Conservation (phyloP, 2,888 invertebrate species). For the Camptogramma bilineatum region DNA sequence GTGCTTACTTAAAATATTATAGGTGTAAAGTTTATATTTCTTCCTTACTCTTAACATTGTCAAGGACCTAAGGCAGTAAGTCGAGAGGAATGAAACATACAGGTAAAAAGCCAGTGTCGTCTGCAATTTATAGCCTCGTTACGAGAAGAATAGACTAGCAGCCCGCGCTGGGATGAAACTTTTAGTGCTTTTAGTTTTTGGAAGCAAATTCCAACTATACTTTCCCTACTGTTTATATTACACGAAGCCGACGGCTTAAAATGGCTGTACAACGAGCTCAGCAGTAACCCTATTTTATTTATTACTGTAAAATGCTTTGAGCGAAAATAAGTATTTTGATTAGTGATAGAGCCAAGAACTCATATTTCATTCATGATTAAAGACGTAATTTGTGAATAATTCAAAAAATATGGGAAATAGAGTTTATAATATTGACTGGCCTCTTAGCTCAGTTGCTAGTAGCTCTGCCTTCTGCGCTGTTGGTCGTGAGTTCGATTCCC, state of each 20-base stretch:
- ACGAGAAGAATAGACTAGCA: constrained; percentile 58
- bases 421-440: too few relatives aligned
- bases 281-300: constrained; percentile 26
- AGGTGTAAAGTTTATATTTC: neutral
- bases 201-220: constrained; percentile 31
- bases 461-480: too few relatives aligned
- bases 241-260: constrained; percentile 26
- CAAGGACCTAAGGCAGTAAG: constrained; percentile 20
- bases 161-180: constrained; percentile 33
- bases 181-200: constrained; percentile 39
- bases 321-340: constrained; percentile 15
- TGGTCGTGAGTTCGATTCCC: too few relatives aligned
- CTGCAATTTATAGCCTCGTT: constrained; percentile 67
- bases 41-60: constrained; percentile 8
- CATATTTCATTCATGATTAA: neutral
- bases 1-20: too few relatives aligned
- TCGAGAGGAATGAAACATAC: constrained; percentile 38
- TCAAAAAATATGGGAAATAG: too few relatives aligned
- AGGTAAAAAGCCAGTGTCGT: constrained; percentile 54
- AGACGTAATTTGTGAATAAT: too few relatives aligned
- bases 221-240: constrained; percentile 22
- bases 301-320: constrained; percentile 10
- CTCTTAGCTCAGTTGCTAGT: too few relatives aligned
- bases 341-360: neutral
- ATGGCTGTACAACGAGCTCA: constrained; percentile 18